Evolutionary conservation across 2,113 vertebrate genomes (phyloP).

Genomic region (Nibea coibor): DNA sequence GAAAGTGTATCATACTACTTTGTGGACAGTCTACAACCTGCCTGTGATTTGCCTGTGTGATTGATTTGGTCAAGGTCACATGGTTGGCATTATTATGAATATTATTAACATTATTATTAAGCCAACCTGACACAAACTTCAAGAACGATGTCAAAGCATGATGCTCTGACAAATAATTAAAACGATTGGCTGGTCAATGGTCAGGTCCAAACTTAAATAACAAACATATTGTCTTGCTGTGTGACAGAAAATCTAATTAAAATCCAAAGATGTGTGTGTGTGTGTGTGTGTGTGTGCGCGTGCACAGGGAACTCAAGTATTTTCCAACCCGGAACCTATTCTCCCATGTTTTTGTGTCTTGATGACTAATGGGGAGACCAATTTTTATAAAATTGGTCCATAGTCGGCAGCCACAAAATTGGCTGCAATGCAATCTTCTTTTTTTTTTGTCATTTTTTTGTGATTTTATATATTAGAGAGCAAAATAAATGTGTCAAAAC

Average conservation of each 20-base stretch:
- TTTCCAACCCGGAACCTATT: too few relatives aligned
- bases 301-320: not conserved
- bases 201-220: not conserved
- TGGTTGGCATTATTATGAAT: not conserved
- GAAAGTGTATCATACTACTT: not conserved
- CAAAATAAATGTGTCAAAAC: too few relatives aligned
- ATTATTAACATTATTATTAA: too few relatives aligned
- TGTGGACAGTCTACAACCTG: not conserved
- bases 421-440: too few relatives aligned
- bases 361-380: too few relatives aligned
- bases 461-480: too few relatives aligned
- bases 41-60: not conserved
- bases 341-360: too few relatives aligned
- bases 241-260: not conserved
- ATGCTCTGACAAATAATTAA: not conserved
- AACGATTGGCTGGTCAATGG: not conserved
- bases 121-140: not conserved
- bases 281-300: not conserved
- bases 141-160: not conserved
- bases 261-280: not conserved
- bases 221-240: too few relatives aligned
- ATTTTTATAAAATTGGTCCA: too few relatives aligned
- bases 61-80: conserved; percentile 11
- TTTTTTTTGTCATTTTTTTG: too few relatives aligned
- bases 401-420: too few relatives aligned